Base-by-base conservation (phyloP, 2,888 invertebrate genomes). In the Yponomeuta cagnagella region DNA sequence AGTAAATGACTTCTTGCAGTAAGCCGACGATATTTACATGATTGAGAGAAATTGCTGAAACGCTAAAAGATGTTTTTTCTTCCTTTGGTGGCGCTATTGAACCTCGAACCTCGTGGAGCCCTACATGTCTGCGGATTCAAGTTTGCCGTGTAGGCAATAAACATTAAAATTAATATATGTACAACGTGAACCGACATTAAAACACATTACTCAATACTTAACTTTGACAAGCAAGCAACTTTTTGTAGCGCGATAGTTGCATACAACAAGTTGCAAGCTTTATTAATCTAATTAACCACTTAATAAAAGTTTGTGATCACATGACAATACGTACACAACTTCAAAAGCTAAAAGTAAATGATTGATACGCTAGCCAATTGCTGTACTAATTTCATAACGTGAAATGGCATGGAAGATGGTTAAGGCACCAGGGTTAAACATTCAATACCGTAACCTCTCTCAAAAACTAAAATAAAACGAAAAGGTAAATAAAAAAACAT, bases 371-470 rank as follows among this genome's bases (percentile, higher is more conserved):
- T 23, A 12, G 30, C 10, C 31, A 65, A 65, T 12, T 33, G 65
- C 30, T 65, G 65, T 65, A 23, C 65, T 65, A 65, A 9, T 65
- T 31, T 30, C 64, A 64, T 8, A 65, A 65, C 5, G 30, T 65
- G 15, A 23, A 48, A 70, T 71, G 66, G 23, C 65, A 48, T 82
- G 83, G 80, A 85, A 83, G 81, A 84, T 85, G 83, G 77, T 73
- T 86, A 87, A 87, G 87, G 87, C 87, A 87, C 87, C 82, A 79
- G 82, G 81, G 75, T 82, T 48, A 23, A 33, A 30, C 31, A 23
- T 66, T 70, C 63, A 33, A 69, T 43, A 68, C 12, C 52, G 31
- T 15, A 58, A 43, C 63, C 48, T 48, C 48, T 48, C 68, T 68
- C 69, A 63, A n/a, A 48, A n/a, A 33, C 15, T 48, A 33, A 78